Base-by-base conservation (phyloP, 2,113 vertebrate genomes). In the Cisticola juncidis region DNA sequence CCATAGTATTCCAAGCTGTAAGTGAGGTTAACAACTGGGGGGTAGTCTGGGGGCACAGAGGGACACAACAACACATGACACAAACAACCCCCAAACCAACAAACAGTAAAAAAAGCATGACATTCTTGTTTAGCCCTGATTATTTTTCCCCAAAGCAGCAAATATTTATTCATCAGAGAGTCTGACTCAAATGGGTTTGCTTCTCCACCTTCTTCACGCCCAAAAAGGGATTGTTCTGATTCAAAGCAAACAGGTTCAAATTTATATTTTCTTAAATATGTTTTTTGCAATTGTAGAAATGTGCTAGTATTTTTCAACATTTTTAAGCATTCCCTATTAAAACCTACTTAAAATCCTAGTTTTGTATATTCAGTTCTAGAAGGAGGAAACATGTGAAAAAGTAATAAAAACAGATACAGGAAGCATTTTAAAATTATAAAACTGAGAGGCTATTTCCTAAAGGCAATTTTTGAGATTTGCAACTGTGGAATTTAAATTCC, bases 31-130 rank as follows among this genome's bases (percentile, higher is more conserved):
- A 53, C 15, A 61, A 64, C 38, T 2, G 3, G 5, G 18, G 7
- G 5, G 7, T 9, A 5, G 7, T 23, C 13, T 14, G 24, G 7
- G 28, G 14, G 8, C 6, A 2, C 2, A 7, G 10, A 2, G 5
- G 8, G 6, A 33, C 9, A 61, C 8, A 31, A 29, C 10, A 28
- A 11, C 22, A 64, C 26, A 47, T 4, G 20, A 70, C 29, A 51
- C 18, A 23, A 64, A 74, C 24, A 45, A 36, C 9, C 6, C 53
- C n/a, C 3, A 64, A 38, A 11, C 3, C 11, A 65, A 35, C 5
- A 82, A 64, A 60, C 20, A 44, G 22, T 11, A 9, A 60, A 38
- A 7, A 33, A 6, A 9, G 1, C 18, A 24, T 35, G 24, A 51
- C 6, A 64, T 24, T 58, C 31, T 61, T 54, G 9, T 56, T 70